These are phyloP conservation scores for Rhamphomyia laevipes DNA, from an alignment of 2,888 invertebrate genomes.

Conservation along the genomic window DNA sequence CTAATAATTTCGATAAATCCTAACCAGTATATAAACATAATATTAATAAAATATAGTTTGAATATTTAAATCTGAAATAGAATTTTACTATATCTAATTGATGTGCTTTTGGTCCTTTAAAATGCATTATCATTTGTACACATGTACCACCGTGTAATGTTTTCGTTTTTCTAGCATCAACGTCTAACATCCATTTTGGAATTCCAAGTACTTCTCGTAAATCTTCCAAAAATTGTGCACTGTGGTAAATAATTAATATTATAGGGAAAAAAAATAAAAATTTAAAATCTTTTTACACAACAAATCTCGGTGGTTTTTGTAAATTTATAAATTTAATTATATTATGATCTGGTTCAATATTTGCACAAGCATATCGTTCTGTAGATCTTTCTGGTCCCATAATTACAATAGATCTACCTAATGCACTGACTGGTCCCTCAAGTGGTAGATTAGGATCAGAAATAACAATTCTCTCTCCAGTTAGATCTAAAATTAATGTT, in stretches of 20 bases:
- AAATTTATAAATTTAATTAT: constrained; percentile 82
- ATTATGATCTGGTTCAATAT: constrained; percentile 81
- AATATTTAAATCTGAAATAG: neutral
- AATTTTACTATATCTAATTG: constrained; percentile 57
- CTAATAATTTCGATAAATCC: constrained; percentile 61
- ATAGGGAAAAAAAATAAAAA: constrained; percentile 1
- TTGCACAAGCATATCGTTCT: constrained; percentile 77
- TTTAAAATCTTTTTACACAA: constrained; percentile 50
- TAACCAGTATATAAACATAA: neutral
- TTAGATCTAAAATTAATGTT: constrained; percentile 46
- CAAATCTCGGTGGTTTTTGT: constrained; percentile 76
- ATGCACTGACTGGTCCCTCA: constrained; percentile 60
- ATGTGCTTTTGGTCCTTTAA: constrained; percentile 70
- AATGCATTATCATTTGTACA: constrained; percentile 75
- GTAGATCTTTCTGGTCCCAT: constrained; percentile 59
- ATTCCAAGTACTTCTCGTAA: constrained; percentile 70
- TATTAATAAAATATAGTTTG: constrained; percentile 26
- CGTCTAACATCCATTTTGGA: constrained; percentile 81
- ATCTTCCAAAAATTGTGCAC: constrained; percentile 74
- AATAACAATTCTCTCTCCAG: constrained; percentile 61
- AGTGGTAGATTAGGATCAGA: constrained; percentile 82
- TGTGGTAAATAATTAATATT: constrained; percentile 33
- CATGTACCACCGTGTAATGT: constrained; percentile 66
- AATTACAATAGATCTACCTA: constrained; percentile 78
- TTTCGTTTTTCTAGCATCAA: constrained; percentile 71